Conservation (phyloP, 2,797 vertebrate species). For the Acridotheres tristis region DNA sequence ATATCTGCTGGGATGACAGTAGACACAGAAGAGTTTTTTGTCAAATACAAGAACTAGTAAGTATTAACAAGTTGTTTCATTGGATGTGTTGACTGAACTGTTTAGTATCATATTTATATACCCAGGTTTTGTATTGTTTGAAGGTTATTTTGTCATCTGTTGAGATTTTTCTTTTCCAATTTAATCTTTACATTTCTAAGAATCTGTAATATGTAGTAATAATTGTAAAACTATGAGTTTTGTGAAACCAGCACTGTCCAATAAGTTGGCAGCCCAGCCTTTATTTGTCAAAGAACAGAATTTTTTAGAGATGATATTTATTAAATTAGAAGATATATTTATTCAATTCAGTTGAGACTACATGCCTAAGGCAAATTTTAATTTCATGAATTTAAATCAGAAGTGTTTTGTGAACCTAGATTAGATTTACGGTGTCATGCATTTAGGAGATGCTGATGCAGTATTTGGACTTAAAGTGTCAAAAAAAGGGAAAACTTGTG, state of each 20-base stretch:
- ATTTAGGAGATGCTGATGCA: not conserved
- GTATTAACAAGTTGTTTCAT: slow-evolving; percentile 55
- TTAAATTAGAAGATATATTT: not conserved
- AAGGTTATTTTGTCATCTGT: not conserved
- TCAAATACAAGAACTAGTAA: slow-evolving; percentile 99
- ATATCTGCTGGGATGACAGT: slow-evolving; percentile 87
- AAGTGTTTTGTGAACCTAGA: not conserved
- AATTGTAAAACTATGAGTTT: not conserved
- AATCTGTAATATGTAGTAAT: not conserved
- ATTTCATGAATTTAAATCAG: not conserved
- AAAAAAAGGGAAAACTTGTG: not conserved
- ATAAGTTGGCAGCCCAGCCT: not conserved
- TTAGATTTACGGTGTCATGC: not conserved
- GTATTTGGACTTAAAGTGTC: not conserved
- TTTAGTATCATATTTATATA: not conserved
- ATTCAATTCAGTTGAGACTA: not conserved
- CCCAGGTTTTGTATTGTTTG: not conserved
- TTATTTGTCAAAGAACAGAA: not conserved
- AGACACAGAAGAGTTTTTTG: slow-evolving; percentile 96
- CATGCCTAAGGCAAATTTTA: not conserved
- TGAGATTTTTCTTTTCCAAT: not conserved
- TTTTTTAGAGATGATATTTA: not conserved
- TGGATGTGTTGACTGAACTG: not conserved
- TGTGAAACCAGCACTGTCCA: not conserved
- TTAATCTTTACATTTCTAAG: not conserved